Conservation (phyloP, 2,113 vertebrate genomes). For the Phalacrocorax brasilianus region DNA sequence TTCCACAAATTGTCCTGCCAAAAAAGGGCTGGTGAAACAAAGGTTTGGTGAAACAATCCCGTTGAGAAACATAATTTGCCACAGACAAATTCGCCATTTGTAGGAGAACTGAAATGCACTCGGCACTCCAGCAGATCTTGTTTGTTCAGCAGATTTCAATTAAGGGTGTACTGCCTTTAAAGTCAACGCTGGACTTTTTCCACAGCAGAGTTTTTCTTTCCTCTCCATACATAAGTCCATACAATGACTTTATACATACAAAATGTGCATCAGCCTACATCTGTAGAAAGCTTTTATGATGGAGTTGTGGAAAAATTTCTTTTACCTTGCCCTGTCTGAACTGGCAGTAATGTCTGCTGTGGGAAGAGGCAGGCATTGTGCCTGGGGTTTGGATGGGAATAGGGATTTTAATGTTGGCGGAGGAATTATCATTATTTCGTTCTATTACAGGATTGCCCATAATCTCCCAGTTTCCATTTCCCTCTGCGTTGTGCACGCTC, state of each 20-base stretch:
- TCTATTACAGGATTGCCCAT: neutral
- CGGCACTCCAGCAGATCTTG: neutral
- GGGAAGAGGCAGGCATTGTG: neutral
- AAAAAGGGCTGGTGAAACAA: neutral
- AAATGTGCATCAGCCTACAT: neutral
- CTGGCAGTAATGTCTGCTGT: neutral
- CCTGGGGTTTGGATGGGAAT: neutral
- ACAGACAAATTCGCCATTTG: neutral
- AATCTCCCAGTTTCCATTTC: neutral
- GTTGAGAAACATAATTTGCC: neutral
- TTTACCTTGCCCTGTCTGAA: neutral
- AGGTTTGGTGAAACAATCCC: neutral
- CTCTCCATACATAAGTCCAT: neutral
- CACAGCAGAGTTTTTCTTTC: neutral
- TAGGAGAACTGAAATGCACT: neutral
- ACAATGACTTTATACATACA: neutral
- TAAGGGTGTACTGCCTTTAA: constrained; percentile 3
- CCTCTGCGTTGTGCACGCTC: neutral
- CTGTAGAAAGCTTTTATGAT: neutral
- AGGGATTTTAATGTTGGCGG: neutral
- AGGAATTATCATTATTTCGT: neutral
- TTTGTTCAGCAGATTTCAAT: neutral
- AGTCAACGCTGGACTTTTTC: neutral
- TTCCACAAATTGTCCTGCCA: neutral
- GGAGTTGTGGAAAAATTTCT: neutral